Base-by-base conservation (phyloP, 2,888 invertebrate species). In the Leuctra nigra region DNA sequence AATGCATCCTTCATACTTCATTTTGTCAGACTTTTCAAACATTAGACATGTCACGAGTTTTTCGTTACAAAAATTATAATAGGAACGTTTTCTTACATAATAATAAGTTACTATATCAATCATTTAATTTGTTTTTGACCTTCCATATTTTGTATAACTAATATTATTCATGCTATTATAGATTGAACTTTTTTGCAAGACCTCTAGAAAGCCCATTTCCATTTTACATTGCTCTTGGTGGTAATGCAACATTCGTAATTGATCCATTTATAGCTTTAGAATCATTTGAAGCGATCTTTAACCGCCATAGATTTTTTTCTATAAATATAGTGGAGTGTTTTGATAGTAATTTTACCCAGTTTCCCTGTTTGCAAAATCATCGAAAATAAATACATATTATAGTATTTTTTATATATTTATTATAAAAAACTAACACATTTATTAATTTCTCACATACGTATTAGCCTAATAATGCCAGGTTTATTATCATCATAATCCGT, bases 321-420 rank as follows among this genome's bases (percentile, higher is more conserved):
- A 50, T 33, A 50, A 50, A 50, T 50, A 50, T 50, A 50, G 50
- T 50, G 50, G 50, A 50, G 50, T 50, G 50, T 50, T 50, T 50
- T 50, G 50, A 50, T 50, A 16, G 50, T 50, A 50, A 50, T 50
- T 50, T 50, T 50, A 50, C 16, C 35, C 35, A 50, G 50, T 50
- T 18, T 50, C 50, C 20, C 35, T 50, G 50, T 50, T 35, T 50
- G 35, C 50, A 50, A 50, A 44, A 50, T 35, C 50, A 50, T 33
- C 35, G 50, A 50, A 50, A 50, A 50, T 50, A 50, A 50, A 50
- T 50, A 50, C 50, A 24, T 47, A 47, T 22, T 50, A 50, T 50
- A 33, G 33, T 50, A 50, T 50, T 33, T 44, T 50, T 50, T 35
- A 50, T 50, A 50, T 50, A 50, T 50, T 50, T 50, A 50, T 50